phyloP scores from a whole-genome alignment of 2,797 vertebrate species.

The Hemibagrus guttatus region DNA sequence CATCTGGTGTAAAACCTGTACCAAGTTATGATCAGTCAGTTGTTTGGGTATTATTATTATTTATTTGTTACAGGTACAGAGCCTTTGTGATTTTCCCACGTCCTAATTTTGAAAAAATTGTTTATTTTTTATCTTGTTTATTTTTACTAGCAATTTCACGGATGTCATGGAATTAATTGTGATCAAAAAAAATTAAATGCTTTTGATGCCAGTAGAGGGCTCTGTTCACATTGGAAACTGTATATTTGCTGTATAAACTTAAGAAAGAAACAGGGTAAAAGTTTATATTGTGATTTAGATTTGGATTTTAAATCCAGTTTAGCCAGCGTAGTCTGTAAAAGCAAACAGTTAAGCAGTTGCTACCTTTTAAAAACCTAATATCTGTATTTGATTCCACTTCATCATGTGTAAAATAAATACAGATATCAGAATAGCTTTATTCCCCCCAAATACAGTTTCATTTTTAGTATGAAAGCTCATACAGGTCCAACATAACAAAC shows the following conservation, averaged over 20 bases:
- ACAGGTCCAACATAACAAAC: not conserved
- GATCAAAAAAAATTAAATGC: too few relatives aligned
- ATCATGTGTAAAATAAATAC: conserved; percentile 21
- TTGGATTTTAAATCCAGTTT: not conserved
- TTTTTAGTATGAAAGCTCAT: not conserved
- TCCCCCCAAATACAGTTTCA: not conserved
- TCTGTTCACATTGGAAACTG: not conserved
- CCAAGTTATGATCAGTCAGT: not conserved
- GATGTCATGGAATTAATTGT: not conserved
- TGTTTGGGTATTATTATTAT: not conserved
- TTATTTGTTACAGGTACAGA: not conserved
- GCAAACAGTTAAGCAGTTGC: not conserved
- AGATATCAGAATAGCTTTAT: not conserved
- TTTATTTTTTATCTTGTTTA: not conserved
- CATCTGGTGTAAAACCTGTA: too few relatives aligned
- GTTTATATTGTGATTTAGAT: not conserved
- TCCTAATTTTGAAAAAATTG: not conserved
- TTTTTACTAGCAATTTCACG: not conserved
- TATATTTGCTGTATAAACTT: not conserved
- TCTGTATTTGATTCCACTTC: too few relatives aligned
- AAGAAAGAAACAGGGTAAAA: not conserved
- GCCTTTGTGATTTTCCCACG: not conserved
- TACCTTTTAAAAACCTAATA: not conserved
- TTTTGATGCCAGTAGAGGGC: conserved; percentile 6
- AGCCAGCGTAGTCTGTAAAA: not conserved